Base-by-base conservation (phyloP, 2,888 invertebrate species). In the Epirrhoe tristata region DNA sequence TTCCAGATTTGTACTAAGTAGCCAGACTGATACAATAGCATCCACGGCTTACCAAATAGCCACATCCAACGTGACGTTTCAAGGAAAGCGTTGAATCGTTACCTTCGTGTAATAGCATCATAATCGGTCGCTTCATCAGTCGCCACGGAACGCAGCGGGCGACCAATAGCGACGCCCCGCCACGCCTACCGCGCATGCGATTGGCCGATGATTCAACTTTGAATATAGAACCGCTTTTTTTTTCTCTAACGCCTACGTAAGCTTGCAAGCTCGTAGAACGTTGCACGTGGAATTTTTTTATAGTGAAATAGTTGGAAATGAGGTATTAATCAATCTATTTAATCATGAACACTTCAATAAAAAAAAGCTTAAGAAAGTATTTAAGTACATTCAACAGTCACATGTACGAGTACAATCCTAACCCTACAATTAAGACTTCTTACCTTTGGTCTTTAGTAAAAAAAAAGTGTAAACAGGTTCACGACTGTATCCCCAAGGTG, bases 141-240 rank as follows among this genome's bases (percentile, higher is more conserved):
- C 71, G 72, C 72, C 73, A 78, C 81, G 80, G 73, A 63, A 58
- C 43, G 52, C 77, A 70, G 71, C 77, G 73, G 70, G 69, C 83
- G 75, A 74, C 93, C 93, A 93, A 93, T 93, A 78, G 81, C 79
- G 74, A 67, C 73, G 77, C 80, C 66, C 74, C 82, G 93, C 86
- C 93, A 85, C 93, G 93, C 93, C 93, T 93, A 85, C 90, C 81
- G 79, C 84, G 82, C 85, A 74, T 81, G 85, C 89, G 77, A 93
- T 93, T 93, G 93, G 93, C 75, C 81, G 85, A 75, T 80, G 81
- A 76, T 77, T 81, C 82, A 86, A 90, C 90, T 91, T 93, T 91
- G 91, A 91, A 91, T 92, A 90, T 90, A 93, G 90, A 93, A 91
- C 90, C 91, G 81, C 89, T 92, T 92, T 88, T 88, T 88, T 88